Percentiles rank a stretch among this genome's conserved stretches.
Conservation (phyloP, 2,797 vertebrate genomes). For the Sebastes diploproa region DNA sequence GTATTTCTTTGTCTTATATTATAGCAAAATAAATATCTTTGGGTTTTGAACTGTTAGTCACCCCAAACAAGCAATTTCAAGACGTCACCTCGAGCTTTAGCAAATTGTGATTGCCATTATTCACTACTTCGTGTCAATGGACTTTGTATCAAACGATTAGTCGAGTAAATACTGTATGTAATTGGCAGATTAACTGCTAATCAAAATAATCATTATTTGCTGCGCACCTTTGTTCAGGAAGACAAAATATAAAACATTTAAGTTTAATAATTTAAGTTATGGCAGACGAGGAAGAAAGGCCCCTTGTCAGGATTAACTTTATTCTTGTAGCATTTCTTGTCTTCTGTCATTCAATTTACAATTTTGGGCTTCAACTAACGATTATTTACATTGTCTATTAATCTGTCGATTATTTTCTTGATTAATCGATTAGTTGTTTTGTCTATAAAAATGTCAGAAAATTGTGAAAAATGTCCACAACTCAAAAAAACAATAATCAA, state of each 20-base stretch:
- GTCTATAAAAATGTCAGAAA: too few relatives aligned
- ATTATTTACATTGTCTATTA: too few relatives aligned
- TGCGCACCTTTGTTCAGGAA: neutral
- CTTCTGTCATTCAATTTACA: neutral
- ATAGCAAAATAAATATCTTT: neutral
- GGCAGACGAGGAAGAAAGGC: neutral
- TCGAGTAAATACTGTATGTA: neutral
- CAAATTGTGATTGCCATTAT: neutral
- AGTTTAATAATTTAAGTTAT: neutral
- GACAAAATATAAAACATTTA: neutral
- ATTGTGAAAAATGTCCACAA: too few relatives aligned
- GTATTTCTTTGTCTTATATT: neutral
- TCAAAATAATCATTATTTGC: neutral
- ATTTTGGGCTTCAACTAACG: too few relatives aligned
- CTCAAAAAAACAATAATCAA: too few relatives aligned
- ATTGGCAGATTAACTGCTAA: neutral
- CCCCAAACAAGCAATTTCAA: neutral
- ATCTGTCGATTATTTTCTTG: too few relatives aligned
- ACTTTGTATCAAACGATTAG: neutral
- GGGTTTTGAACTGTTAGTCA: neutral
- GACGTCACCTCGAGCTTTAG: neutral
- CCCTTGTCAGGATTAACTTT: neutral
- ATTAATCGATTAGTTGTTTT: too few relatives aligned
- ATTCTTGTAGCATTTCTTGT: neutral
- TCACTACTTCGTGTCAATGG: neutral